Conservation (phyloP, 2,797 vertebrate genomes). For the Crenuchus spilurus region DNA sequence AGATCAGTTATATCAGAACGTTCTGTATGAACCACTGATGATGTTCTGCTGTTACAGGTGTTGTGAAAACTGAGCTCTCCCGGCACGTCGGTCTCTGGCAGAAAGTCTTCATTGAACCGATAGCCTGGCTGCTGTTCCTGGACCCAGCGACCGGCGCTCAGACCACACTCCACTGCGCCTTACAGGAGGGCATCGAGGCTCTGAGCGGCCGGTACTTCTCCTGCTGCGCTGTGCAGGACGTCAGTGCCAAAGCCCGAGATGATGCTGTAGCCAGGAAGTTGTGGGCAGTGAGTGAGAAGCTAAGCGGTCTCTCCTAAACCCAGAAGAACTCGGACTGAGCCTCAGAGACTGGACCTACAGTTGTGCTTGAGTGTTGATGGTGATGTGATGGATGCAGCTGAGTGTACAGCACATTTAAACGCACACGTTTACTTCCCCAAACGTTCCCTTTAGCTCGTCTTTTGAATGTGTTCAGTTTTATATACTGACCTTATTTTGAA, state of each 20-base stretch:
- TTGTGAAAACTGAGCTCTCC: constrained; percentile 73
- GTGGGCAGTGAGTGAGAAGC: constrained; percentile 77
- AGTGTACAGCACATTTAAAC: neutral
- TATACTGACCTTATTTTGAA: neutral
- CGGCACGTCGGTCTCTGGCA: constrained; percentile 74
- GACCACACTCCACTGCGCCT: constrained; percentile 76
- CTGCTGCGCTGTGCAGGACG: constrained; percentile 67
- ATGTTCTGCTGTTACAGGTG: too few species aligned
- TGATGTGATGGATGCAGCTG: neutral
- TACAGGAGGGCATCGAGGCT: constrained; percentile 75
- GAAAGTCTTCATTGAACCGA: constrained; percentile 72
- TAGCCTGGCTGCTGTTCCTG: constrained; percentile 72
- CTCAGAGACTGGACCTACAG: neutral
- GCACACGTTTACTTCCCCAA: too few species aligned
- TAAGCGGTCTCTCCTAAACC: constrained; percentile 64
- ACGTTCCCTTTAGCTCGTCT: too few species aligned
- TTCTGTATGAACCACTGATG: too few species aligned
- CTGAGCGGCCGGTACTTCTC: constrained; percentile 75
- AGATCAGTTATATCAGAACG: too few species aligned
- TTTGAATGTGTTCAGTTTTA: neutral
- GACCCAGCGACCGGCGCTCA: constrained; percentile 73
- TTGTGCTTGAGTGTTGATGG: too few species aligned
- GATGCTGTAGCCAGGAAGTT: constrained; percentile 66
- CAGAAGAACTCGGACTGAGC: neutral
- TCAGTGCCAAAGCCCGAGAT: constrained; percentile 61